Evolutionary conservation across 2,888 invertebrate species (phyloP), one percentile per base, ranked within the genome.

Genomic region (Macrosiphum euphorbiae): DNA sequence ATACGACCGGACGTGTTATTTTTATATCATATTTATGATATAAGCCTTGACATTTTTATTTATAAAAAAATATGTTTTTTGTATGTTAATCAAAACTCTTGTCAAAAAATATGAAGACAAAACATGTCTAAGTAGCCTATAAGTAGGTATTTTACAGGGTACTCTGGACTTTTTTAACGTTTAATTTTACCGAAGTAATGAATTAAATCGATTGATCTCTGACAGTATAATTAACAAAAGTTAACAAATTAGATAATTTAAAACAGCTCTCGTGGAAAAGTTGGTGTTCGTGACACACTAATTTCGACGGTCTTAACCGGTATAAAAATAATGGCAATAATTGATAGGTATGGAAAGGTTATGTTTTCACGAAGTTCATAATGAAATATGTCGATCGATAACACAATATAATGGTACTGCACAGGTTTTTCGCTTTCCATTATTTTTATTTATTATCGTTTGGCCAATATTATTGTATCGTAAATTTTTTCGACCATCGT

Each of bases 391-490:
- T 35, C n/a, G 67, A 67, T 67, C 35, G 16, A 78, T 78, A 78
- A 78, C 20, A 78, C 35, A 78, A 7, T 35, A 35, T 78, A 35
- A 67, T 16, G 35, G 7, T 16, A 78, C 35, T 16, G 35, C 7
- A n/a, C 67, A 78, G n/a, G n/a, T 78, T 78, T 78, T 78, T 35
- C n/a, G 67, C 4, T 78, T 78, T 35, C 67, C 35, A 78, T 78
- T 78, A 78, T 78, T 78, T 78, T 78, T 78, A 78, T 78, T 78
- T 78, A 78, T 78, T 78, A 78, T 20, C n/a, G 67, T 78, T 78
- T 20, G 20, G 7, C 35, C 4, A 67, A n/a, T 78, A n/a, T n/a
- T 67, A 67, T 67, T 67, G 67, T n/a, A n/a, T 67, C 67, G n/a
- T 67, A 67, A 11, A 67, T 67, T 67, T 67, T n/a, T 67, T 13